Conservation (phyloP, 2,797 vertebrate genomes). For the Cygnus olor region DNA sequence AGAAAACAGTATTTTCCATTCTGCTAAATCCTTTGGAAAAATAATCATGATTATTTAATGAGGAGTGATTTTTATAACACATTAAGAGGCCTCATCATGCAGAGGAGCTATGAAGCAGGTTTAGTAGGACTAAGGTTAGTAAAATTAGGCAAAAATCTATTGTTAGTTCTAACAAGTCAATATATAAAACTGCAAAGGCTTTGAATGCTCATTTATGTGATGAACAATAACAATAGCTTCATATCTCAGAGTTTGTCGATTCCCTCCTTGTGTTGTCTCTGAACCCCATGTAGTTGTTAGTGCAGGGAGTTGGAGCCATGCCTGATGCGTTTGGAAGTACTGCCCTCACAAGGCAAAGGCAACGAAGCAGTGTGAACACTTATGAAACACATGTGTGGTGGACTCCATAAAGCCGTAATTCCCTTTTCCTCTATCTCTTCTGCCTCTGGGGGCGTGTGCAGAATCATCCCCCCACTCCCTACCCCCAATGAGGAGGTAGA, state of each 20-base stretch:
- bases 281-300: not conserved
- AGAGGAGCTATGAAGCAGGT: not conserved
- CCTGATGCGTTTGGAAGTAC: not conserved
- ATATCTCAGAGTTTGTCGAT: not conserved
- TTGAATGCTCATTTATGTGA: not conserved
- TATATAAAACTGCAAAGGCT: not conserved
- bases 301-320: not conserved
- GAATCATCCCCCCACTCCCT: not conserved
- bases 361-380: not conserved
- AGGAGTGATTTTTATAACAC: not conserved
- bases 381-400: not conserved
- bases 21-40: constrained; percentile 21
- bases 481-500: not conserved
- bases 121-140: not conserved
- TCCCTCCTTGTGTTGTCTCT: not conserved
- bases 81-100: not conserved
- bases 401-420: not conserved
- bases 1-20: not conserved
- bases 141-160: not conserved
- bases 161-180: not conserved
- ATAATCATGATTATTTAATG: constrained; percentile 5
- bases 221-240: not conserved
- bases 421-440: not conserved
- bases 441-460: not conserved
- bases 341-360: not conserved